Evolutionary conservation across 2,797 vertebrate species (phyloP), one percentile per base, ranked within the genome.

Genomic region (Microtus obscurus): DNA sequence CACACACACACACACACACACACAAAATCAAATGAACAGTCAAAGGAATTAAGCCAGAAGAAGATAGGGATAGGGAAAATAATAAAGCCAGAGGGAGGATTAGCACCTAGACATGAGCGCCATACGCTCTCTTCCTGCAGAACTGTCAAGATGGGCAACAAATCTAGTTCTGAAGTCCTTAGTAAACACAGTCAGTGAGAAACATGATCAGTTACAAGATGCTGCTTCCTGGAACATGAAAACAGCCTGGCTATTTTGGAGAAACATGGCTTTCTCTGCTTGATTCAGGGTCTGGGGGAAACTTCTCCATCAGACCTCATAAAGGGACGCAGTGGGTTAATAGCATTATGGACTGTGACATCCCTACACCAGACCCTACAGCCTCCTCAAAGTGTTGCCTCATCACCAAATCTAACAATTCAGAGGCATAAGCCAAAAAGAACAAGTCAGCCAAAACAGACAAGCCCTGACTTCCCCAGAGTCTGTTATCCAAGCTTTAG

Each of bases 21-120:
- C 34, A 78, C 90, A 89, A 37, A 89, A 82, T 45, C 89, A 90
- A 92, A 91, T 63, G 89, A 95, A 93, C 53, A 77, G 61, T 73
- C 65, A 69, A 89, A 69, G 74, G 61, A 92, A 87, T 29, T 12
- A 2, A 31, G 91, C 87, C 90, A 93, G 86, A 74, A 79, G n/a
- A 78, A 87, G 86, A 27, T 16, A 80, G 89, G 78, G 9, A 25
- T 0, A 34, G 29, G 48, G 77, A 61, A 73, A 94, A 93, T 34
- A 74, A 59, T 48, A 56, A 82, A 90, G 34, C 6, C 29, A 6
- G 48, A 5, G 19, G 21, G 29, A 43, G 87, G 76, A 61, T 53
- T 25, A 48, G 40, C 91, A 88, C 81, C 10, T 53, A 59, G 87
- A 83, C 94, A 67, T 4, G 8, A 2, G 11, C 0, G n/a, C 74